phyloP scores from a whole-genome alignment of 2,113 vertebrate genomes.

The Rhinolophus ferrumequinum region DNA sequence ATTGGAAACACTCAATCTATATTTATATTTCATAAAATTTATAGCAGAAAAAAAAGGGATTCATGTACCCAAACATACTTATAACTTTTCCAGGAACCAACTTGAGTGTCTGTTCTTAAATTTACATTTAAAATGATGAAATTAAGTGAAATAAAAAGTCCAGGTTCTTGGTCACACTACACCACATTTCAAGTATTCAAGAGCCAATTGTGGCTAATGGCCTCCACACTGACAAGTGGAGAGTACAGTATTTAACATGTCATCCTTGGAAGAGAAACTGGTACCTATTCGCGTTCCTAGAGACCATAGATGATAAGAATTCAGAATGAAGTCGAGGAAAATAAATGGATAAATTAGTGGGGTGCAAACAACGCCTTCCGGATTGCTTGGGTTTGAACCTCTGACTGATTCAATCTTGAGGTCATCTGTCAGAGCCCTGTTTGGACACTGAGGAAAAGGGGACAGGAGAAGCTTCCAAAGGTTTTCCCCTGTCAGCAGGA shows the following conservation, averaged over 20 bases:
- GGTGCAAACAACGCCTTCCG: not conserved
- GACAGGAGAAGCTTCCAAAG: not conserved
- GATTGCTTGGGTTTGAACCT: not conserved
- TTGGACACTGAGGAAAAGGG: not conserved
- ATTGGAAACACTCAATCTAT: not conserved
- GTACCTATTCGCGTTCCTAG: not conserved
- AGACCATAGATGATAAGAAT: not conserved
- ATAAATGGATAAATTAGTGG: not conserved
- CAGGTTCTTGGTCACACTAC: not conserved
- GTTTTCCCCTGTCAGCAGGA: not conserved
- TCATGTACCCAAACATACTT: not conserved
- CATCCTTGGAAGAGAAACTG: not conserved
- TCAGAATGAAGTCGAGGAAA: not conserved
- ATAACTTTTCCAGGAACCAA: not conserved
- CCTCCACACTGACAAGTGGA: not conserved
- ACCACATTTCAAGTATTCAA: not conserved
- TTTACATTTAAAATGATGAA: not conserved
- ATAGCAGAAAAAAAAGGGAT: not conserved
- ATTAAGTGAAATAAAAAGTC: not conserved
- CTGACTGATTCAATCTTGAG: not conserved
- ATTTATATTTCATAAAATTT: not conserved
- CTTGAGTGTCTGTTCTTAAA: not conserved
- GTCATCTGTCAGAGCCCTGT: not conserved
- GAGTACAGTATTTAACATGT: not conserved
- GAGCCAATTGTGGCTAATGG: not conserved